Evolutionary conservation across 2,797 vertebrate genomes (phyloP), one percentile per base, ranked within the genome.

Genomic region (Echiichthys vipera): DNA sequence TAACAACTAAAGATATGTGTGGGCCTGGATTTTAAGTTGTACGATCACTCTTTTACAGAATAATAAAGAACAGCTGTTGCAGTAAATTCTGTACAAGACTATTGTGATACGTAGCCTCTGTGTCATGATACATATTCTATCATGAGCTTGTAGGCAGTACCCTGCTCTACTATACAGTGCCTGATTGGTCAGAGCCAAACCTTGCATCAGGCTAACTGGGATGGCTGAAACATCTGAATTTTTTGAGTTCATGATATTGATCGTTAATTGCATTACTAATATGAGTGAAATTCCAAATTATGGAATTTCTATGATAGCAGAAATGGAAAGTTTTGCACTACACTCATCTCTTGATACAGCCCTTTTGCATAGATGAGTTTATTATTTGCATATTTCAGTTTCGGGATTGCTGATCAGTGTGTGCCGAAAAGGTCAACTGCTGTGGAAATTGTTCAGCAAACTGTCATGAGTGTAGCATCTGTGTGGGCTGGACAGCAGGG

Each of bases 371-470:
- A 42, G 36, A 62, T 36, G 39, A 3, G 0, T 24, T 2, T 5
- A 24, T 32, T 51, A 55, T 83, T 86, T 84, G 57, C 74, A 75
- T 79, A 46, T 66, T 47, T n/a, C n/a, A 3, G 27, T 37, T 77
- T 76, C 29, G 27, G 20, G 45, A 15, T 57, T 71, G 30, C 7
- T 27, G 18, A 67, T 71, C 47, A 43, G 57, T 18, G 22, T 11
- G 37, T 30, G 40, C 10, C 54, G 51, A 65, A 63, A 36, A 49
- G 22, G 50, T 49, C 29, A 68, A 8, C 34, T 24, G 5, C 27
- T 50, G 47, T 59, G 39, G 24, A 67, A 50, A 51, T 8, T 37
- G n/a, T 40, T 18, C 20, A 27, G 34, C 7, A 7, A 77, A n/a
- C 32, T 29, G 49, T 20, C 20, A 30, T 53, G 13, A 15, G 20